A percentile compares a stretch with the other conserved stretches of the same genome.
These are phyloP conservation scores for Polydrusus pterygomalis DNA, from an alignment of 2,888 invertebrate species.

Conservation along the genomic window DNA sequence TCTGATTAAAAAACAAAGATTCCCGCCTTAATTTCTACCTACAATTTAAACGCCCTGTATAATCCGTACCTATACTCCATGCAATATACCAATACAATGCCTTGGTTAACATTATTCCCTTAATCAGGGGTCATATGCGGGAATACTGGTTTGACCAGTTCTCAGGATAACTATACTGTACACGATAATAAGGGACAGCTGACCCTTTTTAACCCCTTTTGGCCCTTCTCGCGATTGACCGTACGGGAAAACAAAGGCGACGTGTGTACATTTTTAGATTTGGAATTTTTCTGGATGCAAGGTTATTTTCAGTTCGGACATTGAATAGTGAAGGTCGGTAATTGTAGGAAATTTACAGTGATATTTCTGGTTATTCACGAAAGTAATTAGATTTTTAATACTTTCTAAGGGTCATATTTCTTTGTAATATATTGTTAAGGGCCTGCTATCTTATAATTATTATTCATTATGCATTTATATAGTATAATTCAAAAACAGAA, in stretches of 20 bases:
- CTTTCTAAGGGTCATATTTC: too few species aligned
- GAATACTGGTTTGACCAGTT: slow-evolving; percentile 56
- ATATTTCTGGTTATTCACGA: background rate
- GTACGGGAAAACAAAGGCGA: slow-evolving; percentile 36
- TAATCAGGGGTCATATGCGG: background rate
- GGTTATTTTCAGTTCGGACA: slow-evolving; percentile 25
- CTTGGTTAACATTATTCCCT: background rate
- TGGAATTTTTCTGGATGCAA: slow-evolving; percentile 19
- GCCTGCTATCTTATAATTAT: too few species aligned
- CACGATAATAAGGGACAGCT: slow-evolving; percentile 38
- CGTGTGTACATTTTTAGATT: slow-evolving; percentile 14
- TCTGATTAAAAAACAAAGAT: too few species aligned
- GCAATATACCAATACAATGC: background rate
- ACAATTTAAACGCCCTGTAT: background rate
- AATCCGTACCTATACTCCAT: too few species aligned
- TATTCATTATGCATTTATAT: too few species aligned
- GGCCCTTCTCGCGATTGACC: slow-evolving; percentile 47
- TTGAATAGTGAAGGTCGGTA: slow-evolving; percentile 1
- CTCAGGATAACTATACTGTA: slow-evolving; percentile 36
- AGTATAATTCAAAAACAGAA: too few species aligned
- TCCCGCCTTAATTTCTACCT: too few species aligned
- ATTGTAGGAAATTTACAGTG: too few species aligned
- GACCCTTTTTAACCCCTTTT: slow-evolving; percentile 44
- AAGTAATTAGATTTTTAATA: too few species aligned
- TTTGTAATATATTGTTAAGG: too few species aligned